Base-by-base conservation (phyloP, 1,140 invertebrate genomes). In the Sycophaga agraensis region DNA sequence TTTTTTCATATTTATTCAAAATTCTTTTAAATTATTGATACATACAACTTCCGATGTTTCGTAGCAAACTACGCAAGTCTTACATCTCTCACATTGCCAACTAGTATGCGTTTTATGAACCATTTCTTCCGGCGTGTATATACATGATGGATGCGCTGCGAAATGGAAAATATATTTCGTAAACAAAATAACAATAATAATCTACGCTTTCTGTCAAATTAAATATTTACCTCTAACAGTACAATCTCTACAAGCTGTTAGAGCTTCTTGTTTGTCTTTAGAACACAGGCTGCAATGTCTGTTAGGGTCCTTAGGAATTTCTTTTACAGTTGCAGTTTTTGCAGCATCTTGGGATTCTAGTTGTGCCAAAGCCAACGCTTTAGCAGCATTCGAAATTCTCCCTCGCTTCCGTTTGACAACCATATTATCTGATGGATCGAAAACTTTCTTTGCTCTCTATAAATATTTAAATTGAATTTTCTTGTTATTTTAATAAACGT, bases 171-270 rank as follows among this genome's bases (percentile, higher is more conserved):
- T 2, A 54, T 28, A 31, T 28, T 55, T 12, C 2, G 9, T 31
- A 19, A 55, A 12, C 28, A 14, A 8, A 16, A 26, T 48, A n/a
- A n/a, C n/a, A n/a, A n/a, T n/a, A n/a, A n/a, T n/a, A n/a, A n/a
- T n/a, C n/a, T n/a, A 39, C 53, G 46, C 62, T 22, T 54, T n/a
- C n/a, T n/a, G n/a, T n/a, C n/a, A n/a, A n/a, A n/a, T n/a, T n/a
- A 46, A 0, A 59, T 54, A 58, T 17, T 76, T 81, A 90, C 89
- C 88, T 86, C 89, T 89, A 58, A 89, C 88, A 54, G 87, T 89
- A 66, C 91, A 94, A 73, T 92, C 90, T 50, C 88, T 80, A 74
- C 91, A 94, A 60, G 87, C 83, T 1, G 93, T 83, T 37, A 93
- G 81, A 46, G 83, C 83, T 71, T 92, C 91, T 19, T 70, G 56